phyloP scores from a whole-genome alignment of 2,113 vertebrate species.

The Podocnemis expansa region DNA sequence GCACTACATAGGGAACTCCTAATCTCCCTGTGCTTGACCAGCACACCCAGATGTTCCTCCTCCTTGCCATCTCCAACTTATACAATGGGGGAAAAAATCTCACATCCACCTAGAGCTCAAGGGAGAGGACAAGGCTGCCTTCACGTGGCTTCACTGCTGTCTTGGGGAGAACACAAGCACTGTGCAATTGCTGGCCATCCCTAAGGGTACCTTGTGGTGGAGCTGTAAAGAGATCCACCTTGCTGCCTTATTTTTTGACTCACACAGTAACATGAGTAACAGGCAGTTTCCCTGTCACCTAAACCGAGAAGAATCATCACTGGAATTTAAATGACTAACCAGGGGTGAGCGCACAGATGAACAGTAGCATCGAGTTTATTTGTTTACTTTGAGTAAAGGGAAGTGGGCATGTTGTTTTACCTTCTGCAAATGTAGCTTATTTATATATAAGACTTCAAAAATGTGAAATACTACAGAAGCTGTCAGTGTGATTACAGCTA shows the following conservation, averaged over 20 bases:
- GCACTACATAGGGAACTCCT: too few species aligned
- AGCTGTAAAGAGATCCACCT: background rate
- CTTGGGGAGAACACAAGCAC: background rate
- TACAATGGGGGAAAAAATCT: background rate
- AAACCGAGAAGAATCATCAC: background rate
- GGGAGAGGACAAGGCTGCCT: background rate
- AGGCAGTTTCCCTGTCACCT: background rate
- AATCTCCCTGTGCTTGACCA: too few species aligned
- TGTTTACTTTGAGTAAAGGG: background rate
- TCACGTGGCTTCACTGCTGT: background rate
- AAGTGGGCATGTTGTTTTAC: background rate
- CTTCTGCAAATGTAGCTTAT: background rate
- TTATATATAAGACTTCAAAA: background rate
- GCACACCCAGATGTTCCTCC: too few species aligned
- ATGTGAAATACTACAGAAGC: background rate
- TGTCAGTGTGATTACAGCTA: background rate
- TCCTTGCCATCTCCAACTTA: too few species aligned
- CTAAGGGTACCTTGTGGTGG: too few species aligned
- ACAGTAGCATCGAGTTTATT: background rate
- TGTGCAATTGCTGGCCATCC: too few species aligned
- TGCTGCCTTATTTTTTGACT: background rate
- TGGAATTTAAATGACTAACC: background rate
- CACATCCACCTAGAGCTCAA: background rate
- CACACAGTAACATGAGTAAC: background rate
- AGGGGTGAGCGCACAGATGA: background rate